A percentile compares a stretch with the other conserved stretches of the same genome.
phyloP scores from a whole-genome alignment of 2,888 invertebrate genomes.

The Drosophila setosimentum region DNA sequence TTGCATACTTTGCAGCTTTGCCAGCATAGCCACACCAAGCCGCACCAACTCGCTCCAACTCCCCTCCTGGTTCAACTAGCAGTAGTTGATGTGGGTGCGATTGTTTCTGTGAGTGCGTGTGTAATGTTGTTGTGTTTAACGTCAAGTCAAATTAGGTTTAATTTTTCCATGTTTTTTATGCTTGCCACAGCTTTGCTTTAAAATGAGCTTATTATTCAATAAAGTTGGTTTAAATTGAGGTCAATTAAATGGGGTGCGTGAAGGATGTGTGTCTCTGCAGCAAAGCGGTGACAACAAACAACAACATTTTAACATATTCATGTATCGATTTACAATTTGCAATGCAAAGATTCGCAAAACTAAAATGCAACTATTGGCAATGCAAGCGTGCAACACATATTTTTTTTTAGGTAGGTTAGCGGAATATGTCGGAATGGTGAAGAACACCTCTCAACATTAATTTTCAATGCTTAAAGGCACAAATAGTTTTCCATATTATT shows the following conservation, averaged over 20 bases:
- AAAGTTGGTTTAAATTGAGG: not conserved
- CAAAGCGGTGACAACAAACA: not conserved
- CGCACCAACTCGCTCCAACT: not conserved
- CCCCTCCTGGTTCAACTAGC: not conserved
- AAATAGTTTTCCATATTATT: not conserved
- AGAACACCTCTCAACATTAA: not conserved
- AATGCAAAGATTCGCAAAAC: not conserved
- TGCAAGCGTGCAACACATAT: no score
- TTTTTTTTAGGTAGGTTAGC: no score
- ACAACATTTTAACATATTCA: not conserved
- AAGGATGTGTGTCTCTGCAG: not conserved
- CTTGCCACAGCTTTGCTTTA: constrained; percentile 14
- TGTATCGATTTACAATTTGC: not conserved
- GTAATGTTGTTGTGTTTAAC: constrained; percentile 34
- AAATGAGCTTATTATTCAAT: constrained; percentile 28
- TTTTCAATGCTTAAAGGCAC: not conserved
- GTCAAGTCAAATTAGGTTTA: constrained; percentile 62
- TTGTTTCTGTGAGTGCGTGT: constrained; percentile 14
- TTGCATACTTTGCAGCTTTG: constrained; percentile 52
- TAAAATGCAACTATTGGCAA: not conserved
- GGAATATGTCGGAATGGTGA: not conserved
- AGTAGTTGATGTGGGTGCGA: not conserved
- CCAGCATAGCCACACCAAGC: not conserved
- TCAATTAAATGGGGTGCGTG: not conserved
- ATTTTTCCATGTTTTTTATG: constrained; percentile 18